A percentile compares a stretch with the other conserved stretches of the same genome.
Evolutionary conservation across 2,113 vertebrate genomes (phyloP).

Genomic region (Tricholaema leucomelas): DNA sequence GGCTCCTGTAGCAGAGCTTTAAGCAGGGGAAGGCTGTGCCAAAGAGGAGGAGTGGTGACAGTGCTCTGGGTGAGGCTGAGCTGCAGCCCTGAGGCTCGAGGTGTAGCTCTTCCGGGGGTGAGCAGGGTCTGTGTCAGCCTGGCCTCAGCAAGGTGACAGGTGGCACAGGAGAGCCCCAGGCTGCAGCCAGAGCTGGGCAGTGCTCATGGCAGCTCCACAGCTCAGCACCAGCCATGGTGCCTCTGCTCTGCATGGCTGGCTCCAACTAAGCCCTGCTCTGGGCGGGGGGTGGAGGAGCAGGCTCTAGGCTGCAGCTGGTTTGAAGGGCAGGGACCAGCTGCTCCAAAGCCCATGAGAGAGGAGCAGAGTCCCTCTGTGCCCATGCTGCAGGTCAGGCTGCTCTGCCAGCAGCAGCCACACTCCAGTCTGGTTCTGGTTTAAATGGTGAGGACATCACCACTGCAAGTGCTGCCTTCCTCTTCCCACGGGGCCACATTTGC

Average conservation of each 20-base stretch:
- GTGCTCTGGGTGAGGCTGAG: too few relatives aligned
- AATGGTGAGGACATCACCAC: too few relatives aligned
- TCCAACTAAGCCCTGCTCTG: not conserved
- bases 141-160: not conserved
- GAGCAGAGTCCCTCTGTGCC: not conserved
- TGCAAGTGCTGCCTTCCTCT: not conserved
- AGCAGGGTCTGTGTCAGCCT: not conserved
- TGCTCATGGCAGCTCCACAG: not conserved
- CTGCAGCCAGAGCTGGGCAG: not conserved
- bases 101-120: not conserved
- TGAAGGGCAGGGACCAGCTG: not conserved
- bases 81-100: too few relatives aligned
- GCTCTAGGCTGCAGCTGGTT: not conserved
- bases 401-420: not conserved
- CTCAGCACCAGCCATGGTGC: not conserved
- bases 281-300: fast-evolving
- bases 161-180: not conserved
- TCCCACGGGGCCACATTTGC: not conserved
- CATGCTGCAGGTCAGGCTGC: not conserved
- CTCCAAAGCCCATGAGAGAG: not conserved
- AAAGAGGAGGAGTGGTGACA: too few relatives aligned
- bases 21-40: too few relatives aligned
- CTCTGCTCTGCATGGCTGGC: not conserved
- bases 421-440: too few relatives aligned
- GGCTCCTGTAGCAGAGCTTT: too few relatives aligned